Percentiles rank a stretch among this genome's conserved stretches.
These are phyloP conservation scores for Zosterops pallidus DNA, from an alignment of 2,113 vertebrate species.

Conservation along the genomic window DNA sequence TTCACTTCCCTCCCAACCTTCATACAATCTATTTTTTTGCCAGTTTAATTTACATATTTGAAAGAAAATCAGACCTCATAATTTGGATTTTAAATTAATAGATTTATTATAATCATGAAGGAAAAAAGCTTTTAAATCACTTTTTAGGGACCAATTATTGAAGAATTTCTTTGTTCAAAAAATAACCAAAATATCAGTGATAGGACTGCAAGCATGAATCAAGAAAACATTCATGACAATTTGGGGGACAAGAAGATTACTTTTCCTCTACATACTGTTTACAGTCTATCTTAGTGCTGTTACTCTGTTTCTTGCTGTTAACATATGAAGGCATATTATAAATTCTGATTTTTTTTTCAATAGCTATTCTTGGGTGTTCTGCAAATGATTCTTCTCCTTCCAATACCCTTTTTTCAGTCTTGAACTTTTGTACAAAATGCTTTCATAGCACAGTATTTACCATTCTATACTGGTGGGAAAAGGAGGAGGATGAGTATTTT, in stretches of 20 bases:
- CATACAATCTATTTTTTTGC: background rate
- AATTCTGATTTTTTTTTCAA: background rate
- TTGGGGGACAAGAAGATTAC: background rate
- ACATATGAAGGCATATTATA: background rate
- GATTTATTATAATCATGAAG: background rate
- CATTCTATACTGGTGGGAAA: background rate
- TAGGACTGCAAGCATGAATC: background rate
- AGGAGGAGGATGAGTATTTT: background rate
- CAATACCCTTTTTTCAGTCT: background rate
- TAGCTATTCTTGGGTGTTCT: background rate
- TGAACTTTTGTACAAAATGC: background rate
- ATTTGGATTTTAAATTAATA: background rate
- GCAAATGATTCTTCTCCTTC: background rate
- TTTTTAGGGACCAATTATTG: background rate
- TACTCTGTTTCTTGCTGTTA: background rate
- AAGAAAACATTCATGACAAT: background rate
- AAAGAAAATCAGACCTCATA: background rate
- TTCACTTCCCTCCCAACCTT: background rate
- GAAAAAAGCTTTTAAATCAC: background rate
- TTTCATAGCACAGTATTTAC: background rate
- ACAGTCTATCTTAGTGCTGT: background rate
- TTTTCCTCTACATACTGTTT: background rate
- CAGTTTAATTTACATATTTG: background rate
- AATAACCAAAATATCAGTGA: background rate
- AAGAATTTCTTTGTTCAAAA: background rate